A percentile compares a stretch with the other conserved stretches of the same genome.
Conservation (phyloP, 2,113 vertebrate genomes). For the Agapornis roseicollis region DNA sequence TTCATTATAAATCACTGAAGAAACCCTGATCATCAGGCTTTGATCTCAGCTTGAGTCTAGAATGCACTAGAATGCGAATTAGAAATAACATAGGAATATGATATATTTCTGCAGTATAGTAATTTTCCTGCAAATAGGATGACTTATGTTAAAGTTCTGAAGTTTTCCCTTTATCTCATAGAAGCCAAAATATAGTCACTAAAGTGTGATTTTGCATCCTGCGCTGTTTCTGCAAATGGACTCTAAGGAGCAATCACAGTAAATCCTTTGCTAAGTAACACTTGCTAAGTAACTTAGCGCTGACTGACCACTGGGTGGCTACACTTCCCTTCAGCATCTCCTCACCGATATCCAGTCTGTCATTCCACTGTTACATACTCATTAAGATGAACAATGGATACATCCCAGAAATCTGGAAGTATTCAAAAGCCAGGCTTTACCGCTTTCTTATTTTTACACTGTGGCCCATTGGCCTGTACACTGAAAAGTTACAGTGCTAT, state of each 20-base stretch:
- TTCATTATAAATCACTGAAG: not conserved
- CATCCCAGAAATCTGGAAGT: slow-evolving; percentile 53
- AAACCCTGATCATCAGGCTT: not conserved
- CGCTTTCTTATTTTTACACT: not conserved
- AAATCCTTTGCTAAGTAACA: not conserved
- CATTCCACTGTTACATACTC: not conserved
- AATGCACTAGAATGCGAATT: not conserved
- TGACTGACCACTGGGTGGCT: slow-evolving; percentile 66
- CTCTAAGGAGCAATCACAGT: not conserved
- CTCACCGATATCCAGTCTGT: not conserved
- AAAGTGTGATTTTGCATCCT: not conserved
- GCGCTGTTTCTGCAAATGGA: rapidly evolving
- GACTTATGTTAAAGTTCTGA: not conserved
- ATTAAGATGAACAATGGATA: slow-evolving; percentile 14
- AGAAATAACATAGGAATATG: not conserved
- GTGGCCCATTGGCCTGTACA: not conserved
- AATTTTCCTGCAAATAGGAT: not conserved
- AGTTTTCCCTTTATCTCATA: not conserved
- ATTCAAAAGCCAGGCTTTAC: not conserved
- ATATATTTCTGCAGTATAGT: not conserved
- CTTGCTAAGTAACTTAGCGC: not conserved
- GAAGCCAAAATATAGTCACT: not conserved
- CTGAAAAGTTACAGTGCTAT: not conserved
- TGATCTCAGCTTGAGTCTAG: not conserved
- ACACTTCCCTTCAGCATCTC: slow-evolving; percentile 46